Conservation (phyloP, 2,888 invertebrate genomes). For the Horisme vitalbata region DNA sequence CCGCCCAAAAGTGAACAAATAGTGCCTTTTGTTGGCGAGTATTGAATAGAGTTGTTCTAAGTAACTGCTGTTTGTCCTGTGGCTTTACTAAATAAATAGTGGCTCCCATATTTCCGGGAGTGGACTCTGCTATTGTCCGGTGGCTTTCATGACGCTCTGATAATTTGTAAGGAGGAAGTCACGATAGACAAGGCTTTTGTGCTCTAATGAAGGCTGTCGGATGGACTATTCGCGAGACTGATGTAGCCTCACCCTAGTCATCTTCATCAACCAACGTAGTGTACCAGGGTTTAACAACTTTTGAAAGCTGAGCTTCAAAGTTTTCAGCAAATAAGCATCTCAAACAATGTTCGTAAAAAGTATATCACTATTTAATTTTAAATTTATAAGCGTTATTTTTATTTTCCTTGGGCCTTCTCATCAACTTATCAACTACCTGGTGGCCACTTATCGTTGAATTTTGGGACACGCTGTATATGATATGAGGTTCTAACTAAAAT, state of each 20-base stretch:
- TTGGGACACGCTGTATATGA: too few relatives aligned
- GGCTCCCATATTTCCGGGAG: constrained; percentile 40
- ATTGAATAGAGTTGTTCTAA: constrained; percentile 34
- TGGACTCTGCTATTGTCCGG: constrained; percentile 51
- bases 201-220: constrained; percentile 74
- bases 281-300: too few relatives aligned
- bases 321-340: too few relatives aligned
- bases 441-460: too few relatives aligned
- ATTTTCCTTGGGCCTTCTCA: too few relatives aligned
- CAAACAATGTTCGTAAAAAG: too few relatives aligned
- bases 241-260: constrained; percentile 67
- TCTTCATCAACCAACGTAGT: constrained; percentile 56
- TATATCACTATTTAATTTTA: too few relatives aligned
- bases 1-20: constrained; percentile 28
- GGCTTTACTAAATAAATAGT: constrained; percentile 39
- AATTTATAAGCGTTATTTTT: too few relatives aligned
- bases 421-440: too few relatives aligned
- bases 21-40: constrained; percentile 28
- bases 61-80: constrained; percentile 16
- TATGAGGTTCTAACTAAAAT: too few relatives aligned
- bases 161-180: constrained; percentile 73
- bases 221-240: constrained; percentile 66
- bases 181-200: constrained; percentile 73
- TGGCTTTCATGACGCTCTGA: constrained; percentile 56
- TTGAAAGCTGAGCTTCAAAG: too few relatives aligned